Conservation (phyloP, 2,113 vertebrate genomes). For the Antechinus stuartii region DNA sequence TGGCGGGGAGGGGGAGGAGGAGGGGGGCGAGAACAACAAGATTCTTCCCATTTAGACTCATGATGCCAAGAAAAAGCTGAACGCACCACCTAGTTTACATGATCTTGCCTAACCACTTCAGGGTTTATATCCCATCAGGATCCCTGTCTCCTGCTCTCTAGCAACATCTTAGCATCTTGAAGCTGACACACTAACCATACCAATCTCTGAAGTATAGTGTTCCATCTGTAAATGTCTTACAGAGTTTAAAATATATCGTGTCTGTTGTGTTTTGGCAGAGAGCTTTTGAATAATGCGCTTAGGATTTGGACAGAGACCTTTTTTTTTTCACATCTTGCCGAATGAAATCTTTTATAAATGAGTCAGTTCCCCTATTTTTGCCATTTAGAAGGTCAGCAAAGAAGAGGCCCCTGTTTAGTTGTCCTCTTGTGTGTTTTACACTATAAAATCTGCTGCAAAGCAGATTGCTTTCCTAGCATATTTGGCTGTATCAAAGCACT, state of each 20-base stretch:
- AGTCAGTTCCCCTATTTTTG: constrained; percentile 39
- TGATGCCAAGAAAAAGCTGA: constrained; percentile 21
- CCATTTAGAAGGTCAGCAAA: constrained; percentile 12
- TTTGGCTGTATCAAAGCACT: constrained; percentile 51
- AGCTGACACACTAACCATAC: constrained; percentile 50
- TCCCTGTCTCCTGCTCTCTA: not conserved
- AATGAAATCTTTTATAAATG: constrained; percentile 6
- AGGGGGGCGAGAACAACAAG: not conserved
- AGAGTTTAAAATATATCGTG: not conserved
- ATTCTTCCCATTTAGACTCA: not conserved
- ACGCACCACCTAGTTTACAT: constrained; percentile 19
- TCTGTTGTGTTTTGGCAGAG: not conserved
- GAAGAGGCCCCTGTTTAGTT: constrained; percentile 9
- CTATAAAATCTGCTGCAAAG: constrained; percentile 57
- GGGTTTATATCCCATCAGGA: not conserved
- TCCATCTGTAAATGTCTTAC: constrained; percentile 38
- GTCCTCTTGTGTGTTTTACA: constrained; percentile 13
- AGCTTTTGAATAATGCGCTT: constrained; percentile 22
- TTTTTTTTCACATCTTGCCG: not conserved
- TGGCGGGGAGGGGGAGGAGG: not conserved
- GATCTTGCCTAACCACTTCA: constrained; percentile 19
- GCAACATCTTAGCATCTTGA: constrained; percentile 20
- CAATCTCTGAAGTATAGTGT: constrained; percentile 35
- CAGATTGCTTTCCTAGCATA: constrained; percentile 40
- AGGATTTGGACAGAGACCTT: constrained; percentile 33